Evolutionary conservation across 2,888 invertebrate genomes (phyloP).

Genomic region (Nomada hirtipes): DNA sequence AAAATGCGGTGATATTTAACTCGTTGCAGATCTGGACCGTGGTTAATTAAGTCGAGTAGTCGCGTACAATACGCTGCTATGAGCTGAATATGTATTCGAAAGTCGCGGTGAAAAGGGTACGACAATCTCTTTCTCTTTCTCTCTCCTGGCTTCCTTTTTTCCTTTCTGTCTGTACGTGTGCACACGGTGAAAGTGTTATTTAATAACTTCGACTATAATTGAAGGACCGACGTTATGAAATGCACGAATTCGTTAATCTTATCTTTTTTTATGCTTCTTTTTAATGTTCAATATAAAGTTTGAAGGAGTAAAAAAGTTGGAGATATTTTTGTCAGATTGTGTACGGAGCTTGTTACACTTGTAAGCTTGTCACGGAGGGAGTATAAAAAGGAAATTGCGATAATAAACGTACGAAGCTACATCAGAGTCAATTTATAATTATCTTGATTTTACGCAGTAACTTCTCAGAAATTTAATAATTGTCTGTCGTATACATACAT

Average conservation of each 20-base stretch:
- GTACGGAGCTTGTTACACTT: no score
- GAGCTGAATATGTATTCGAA: slow-evolving; percentile 9
- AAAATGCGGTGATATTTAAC: slow-evolving; percentile 48
- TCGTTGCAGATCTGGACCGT: slow-evolving; percentile 5
- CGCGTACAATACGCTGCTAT: slow-evolving; percentile 26
- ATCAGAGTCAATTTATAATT: background rate
- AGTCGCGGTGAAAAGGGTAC: slow-evolving; percentile 3
- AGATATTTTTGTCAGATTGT: no score
- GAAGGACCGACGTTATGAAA: background rate
- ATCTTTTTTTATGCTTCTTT: background rate
- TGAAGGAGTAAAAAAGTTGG: no score
- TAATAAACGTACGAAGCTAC: background rate
- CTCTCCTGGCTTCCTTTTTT: background rate
- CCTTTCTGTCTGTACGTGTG: no score
- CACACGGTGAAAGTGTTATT: slow-evolving; percentile 4
- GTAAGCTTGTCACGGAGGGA: no score
- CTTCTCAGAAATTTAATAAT: no score
- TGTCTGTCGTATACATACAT: no score
- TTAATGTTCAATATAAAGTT: no score
- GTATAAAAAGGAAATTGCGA: no score
- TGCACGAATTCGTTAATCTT: background rate
- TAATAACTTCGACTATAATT: slow-evolving; percentile 11
- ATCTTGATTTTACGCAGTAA: no score
- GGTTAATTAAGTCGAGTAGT: slow-evolving; percentile 48
- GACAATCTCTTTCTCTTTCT: slow-evolving; percentile 3